Percentiles rank a stretch among this genome's conserved stretches.
Conservation (phyloP, 2,113 vertebrate species). For the Brachypodius melanocephalos region DNA sequence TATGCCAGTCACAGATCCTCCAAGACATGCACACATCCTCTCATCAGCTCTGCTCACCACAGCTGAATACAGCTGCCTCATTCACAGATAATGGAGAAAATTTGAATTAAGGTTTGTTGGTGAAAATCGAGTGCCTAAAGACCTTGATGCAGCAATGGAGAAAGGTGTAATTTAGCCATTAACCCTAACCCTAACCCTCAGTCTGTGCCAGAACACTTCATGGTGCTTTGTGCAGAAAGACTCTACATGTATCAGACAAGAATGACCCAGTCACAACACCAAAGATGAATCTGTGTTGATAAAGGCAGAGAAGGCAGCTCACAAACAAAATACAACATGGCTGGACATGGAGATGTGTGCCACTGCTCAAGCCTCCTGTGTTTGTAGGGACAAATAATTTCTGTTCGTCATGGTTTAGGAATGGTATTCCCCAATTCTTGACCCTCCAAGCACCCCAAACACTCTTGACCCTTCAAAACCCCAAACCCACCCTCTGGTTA, state of each 20-base stretch:
- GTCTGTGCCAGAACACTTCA: background rate
- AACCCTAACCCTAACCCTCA: no score
- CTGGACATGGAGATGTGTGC: background rate
- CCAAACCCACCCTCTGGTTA: background rate
- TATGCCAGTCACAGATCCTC: background rate
- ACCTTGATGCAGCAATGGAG: background rate
- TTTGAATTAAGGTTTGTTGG: background rate
- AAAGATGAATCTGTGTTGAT: background rate
- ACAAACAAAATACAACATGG: background rate
- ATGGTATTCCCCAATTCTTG: fast-evolving
- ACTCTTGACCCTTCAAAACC: background rate
- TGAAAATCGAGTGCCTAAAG: background rate
- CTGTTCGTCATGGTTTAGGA: background rate
- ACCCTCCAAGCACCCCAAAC: no score
- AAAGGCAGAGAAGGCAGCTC: background rate
- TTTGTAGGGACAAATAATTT: background rate
- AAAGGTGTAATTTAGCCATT: background rate
- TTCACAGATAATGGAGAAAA: background rate
- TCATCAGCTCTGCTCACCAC: background rate
- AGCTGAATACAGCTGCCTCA: background rate
- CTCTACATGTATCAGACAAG: background rate
- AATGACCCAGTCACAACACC: background rate
- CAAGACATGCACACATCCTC: background rate
- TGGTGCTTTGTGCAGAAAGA: background rate
- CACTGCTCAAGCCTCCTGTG: background rate